phyloP scores from a whole-genome alignment of 2,888 invertebrate species.

The Resseliella maxima region DNA sequence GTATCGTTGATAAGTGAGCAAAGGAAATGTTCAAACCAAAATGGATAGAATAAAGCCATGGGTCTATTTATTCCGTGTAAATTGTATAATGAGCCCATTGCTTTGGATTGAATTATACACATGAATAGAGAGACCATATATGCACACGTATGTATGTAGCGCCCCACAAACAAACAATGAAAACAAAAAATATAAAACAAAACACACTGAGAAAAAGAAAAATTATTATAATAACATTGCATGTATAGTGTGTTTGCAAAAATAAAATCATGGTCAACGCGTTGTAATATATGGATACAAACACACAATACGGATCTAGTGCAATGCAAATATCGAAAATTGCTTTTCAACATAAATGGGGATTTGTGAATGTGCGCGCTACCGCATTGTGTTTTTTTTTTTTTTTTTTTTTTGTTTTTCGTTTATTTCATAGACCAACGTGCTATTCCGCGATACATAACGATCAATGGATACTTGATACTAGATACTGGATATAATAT shows the following conservation, averaged over 20 bases:
- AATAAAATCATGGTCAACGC: constrained; percentile 52
- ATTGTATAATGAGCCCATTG: constrained; percentile 30
- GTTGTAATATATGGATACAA: not conserved
- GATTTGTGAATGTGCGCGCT: constrained; percentile 29
- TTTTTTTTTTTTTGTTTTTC: not conserved
- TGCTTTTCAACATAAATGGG: not conserved
- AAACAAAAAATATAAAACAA: not conserved
- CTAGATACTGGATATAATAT: no score
- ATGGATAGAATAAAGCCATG: not conserved
- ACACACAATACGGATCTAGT: constrained; percentile 10
- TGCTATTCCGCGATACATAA: not conserved
- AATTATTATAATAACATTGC: constrained; percentile 13
- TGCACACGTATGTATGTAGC: not conserved
- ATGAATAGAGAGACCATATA: not conserved
- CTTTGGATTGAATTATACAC: constrained; percentile 7
- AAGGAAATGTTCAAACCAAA: not conserved
- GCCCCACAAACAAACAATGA: not conserved
- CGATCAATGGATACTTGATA: not conserved
- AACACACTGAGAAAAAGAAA: not conserved
- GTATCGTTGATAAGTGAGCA: not conserved
- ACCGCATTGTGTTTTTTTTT: not conserved
- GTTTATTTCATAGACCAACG: no score
- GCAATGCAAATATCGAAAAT: not conserved
- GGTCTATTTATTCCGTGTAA: not conserved
- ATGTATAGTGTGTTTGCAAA: constrained; percentile 21